phyloP scores from a whole-genome alignment of 2,888 invertebrate species.

The Xylota sylvarum region DNA sequence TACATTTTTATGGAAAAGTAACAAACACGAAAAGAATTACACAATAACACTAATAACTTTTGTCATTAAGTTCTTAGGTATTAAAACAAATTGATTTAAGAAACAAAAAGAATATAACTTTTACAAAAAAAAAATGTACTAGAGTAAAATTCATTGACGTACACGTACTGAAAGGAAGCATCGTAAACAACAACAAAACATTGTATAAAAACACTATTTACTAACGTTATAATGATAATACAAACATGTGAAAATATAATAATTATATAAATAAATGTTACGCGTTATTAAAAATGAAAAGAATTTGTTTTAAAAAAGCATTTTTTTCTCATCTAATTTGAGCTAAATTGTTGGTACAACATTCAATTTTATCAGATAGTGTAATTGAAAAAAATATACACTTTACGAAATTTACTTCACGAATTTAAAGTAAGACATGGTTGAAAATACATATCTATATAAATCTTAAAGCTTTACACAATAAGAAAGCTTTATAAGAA shows the following conservation, averaged over 20 bases:
- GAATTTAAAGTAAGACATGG: too few relatives aligned
- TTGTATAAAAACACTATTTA: slow-evolving; percentile 52
- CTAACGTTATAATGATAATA: slow-evolving; percentile 48
- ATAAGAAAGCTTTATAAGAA: too few relatives aligned
- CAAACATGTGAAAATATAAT: slow-evolving; percentile 78
- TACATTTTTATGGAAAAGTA: slow-evolving; percentile 45
- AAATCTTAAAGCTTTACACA: too few relatives aligned
- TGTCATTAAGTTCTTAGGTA: slow-evolving; percentile 35
- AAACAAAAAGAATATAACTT: slow-evolving; percentile 36
- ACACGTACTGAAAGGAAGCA: slow-evolving; percentile 49
- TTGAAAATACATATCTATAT: too few relatives aligned
- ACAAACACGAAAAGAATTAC: slow-evolving; percentile 24
- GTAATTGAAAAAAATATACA: too few relatives aligned
- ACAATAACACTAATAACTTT: slow-evolving; percentile 23
- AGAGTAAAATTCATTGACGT: slow-evolving; percentile 41
- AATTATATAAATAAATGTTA: slow-evolving; percentile 87
- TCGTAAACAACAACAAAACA: slow-evolving; percentile 43
- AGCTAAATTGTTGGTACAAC: too few relatives aligned
- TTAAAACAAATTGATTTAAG: slow-evolving; percentile 24
- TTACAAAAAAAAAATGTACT: slow-evolving; percentile 48
- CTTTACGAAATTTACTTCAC: too few relatives aligned
- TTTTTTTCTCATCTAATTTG: not conserved
- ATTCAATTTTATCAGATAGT: too few relatives aligned
- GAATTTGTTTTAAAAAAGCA: slow-evolving; percentile 84
- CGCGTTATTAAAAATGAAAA: slow-evolving; percentile 88